Conservation (phyloP, 1,140 invertebrate genomes). For the Anastrepha ludens region DNA sequence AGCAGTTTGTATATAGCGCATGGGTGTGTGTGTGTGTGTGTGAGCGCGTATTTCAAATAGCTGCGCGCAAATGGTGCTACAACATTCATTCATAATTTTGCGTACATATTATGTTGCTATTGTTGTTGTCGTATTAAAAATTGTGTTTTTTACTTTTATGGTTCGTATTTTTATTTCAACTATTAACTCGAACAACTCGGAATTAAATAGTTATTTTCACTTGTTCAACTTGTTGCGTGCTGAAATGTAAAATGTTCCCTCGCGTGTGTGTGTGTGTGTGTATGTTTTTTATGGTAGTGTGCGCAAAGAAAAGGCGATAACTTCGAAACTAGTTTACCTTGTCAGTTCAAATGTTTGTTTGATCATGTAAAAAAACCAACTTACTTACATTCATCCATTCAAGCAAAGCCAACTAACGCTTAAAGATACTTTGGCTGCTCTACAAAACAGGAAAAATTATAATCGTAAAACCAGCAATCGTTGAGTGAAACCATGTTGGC, state of each 20-base stretch:
- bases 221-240: neutral
- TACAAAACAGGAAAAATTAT: neutral
- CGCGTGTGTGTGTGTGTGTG: neutral
- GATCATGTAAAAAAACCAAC: neutral
- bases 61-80: neutral
- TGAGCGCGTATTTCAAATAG: neutral
- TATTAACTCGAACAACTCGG: neutral
- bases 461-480: too few species aligned
- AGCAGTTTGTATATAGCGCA: neutral
- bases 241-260: neutral
- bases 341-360: constrained; percentile 23
- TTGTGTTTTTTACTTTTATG: neutral
- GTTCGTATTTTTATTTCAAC: neutral
- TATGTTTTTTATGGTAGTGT: neutral
- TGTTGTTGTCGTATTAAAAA: neutral
- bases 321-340: constrained; percentile 47
- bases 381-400: neutral
- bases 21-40: neutral
- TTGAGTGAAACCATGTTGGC: too few species aligned
- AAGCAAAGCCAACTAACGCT: constrained; percentile 2
- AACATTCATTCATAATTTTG: constrained; percentile 47
- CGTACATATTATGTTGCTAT: neutral
- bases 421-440: neutral
- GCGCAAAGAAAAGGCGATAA: constrained; percentile 16
- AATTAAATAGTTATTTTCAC: neutral